Base-by-base conservation (phyloP, 2,888 invertebrate genomes). In the Mycalesis mineus region DNA sequence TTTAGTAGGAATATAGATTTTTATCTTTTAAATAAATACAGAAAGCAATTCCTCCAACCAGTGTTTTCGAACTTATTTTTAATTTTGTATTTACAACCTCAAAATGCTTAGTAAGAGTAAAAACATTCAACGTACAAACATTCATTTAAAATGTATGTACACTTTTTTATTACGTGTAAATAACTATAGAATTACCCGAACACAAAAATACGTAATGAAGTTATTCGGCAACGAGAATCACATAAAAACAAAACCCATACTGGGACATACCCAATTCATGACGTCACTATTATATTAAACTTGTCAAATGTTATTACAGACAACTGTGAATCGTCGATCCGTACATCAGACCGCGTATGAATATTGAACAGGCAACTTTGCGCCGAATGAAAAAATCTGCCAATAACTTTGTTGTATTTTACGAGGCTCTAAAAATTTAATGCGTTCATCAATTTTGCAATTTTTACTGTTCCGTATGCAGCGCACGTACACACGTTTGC, bases 381-480 rank as follows among this genome's bases (percentile, higher is more conserved):
- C 56, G 60, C 58, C 60, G 69, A 71, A 73, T 73, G 73, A 75
- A 77, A 36, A 47, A 74, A 68, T 63, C 64, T 40, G 55, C 61
- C 64, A 66, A 72, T 72, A 68, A 41, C 31, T 51, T 77, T 60
- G 49, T 58, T 55, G 61, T 48, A 60, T 59, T 67, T 80, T 77
- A 82, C 70, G 76, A 74, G 57, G 67, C 69, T 69, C 69, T 78
- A 71, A 79, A 78, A 73, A 66, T 74, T 73, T 72, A 68, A 75
- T 74, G 68, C 58, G 61, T 58, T 62, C 60, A 66, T 70, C 60
- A 64, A 47, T 60, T 69, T 68, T 65, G 57, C 57, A 37, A 53
- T 41, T 62, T 62, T 62, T 62, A 62, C 55, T 59, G 54, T 28
- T 41, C 22, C 41, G 41, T 51, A 59, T 59, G 59, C 59, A 51